These are phyloP conservation scores for Saccostrea glomerata DNA, from an alignment of 1,140 invertebrate species.

Conservation along the genomic window DNA sequence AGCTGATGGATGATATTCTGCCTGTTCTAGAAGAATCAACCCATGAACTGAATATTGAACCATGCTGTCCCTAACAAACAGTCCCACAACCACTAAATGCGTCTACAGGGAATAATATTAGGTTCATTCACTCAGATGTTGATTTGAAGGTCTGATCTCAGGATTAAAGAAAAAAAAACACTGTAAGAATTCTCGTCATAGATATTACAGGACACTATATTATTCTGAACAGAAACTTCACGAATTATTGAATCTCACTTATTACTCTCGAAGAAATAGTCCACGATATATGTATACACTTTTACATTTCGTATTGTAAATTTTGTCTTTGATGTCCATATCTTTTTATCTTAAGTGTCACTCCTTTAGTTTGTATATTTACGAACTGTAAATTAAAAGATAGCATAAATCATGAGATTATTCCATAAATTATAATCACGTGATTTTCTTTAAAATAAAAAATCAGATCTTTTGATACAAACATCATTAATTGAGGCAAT, in stretches of 20 bases:
- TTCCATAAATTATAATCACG: neutral
- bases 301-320: neutral
- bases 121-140: constrained; percentile 3
- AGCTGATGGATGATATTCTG: neutral
- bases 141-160: constrained; percentile 2
- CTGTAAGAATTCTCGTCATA: constrained; percentile 2
- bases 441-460: neutral
- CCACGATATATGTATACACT: neutral
- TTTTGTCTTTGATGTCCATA: neutral
- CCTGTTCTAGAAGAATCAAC: neutral
- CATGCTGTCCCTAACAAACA: neutral
- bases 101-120: neutral
- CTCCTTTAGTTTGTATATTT: neutral
- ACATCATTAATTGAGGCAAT: neutral
- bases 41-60: neutral
- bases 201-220: constrained; percentile 17
- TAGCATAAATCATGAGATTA: neutral
- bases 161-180: neutral
- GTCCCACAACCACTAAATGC: neutral
- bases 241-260: neutral
- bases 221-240: neutral
- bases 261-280: neutral
- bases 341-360: neutral
- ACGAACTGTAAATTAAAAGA: neutral
- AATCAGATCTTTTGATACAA: neutral